These are phyloP conservation scores for Megaceryle torquata DNA, from an alignment of 2,113 vertebrate genomes.

Conservation along the genomic window DNA sequence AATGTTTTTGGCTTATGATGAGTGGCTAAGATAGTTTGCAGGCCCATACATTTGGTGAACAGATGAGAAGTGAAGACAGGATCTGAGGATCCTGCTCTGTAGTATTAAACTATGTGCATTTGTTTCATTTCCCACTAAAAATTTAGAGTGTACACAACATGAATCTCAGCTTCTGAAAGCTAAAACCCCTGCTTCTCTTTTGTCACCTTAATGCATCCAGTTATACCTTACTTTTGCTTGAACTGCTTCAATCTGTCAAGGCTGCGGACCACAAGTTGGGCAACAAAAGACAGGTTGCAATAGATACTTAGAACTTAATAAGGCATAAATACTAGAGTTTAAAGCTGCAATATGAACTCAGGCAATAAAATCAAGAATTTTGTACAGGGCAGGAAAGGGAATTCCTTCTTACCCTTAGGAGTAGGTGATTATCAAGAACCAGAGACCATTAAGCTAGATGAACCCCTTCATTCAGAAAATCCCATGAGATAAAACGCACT, in stretches of 20 bases:
- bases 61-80: not conserved
- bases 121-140: not conserved
- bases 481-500: not conserved
- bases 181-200: not conserved
- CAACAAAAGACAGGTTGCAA: not conserved
- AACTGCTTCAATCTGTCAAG: not conserved
- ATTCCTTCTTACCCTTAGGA: not conserved
- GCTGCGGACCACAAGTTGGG: not conserved
- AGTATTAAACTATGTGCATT: not conserved
- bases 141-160: not conserved
- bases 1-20: not conserved
- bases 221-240: not conserved
- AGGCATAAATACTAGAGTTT: not conserved
- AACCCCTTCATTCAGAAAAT: not conserved
- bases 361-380: not conserved
- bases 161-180: not conserved
- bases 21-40: not conserved
- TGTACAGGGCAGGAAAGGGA: not conserved
- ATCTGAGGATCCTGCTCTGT: not conserved
- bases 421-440: not conserved
- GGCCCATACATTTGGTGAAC: not conserved
- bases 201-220: not conserved
- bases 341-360: not conserved
- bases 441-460: not conserved
- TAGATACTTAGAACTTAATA: not conserved